Base-by-base conservation (phyloP, 2,797 vertebrate species). In the Aulostomus chinensis region DNA sequence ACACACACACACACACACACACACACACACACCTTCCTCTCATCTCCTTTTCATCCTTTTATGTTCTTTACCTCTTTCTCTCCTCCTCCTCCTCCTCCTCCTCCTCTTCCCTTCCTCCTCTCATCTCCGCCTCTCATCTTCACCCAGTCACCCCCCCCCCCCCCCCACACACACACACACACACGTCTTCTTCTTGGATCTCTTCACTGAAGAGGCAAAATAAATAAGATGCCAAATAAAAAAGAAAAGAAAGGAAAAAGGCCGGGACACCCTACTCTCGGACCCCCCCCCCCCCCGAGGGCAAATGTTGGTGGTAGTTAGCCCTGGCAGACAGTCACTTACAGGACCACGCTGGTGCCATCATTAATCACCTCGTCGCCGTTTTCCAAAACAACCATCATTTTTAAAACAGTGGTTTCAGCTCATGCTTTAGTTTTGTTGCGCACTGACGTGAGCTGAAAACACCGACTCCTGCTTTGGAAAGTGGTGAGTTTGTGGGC, bases 21-120 rank as follows among this genome's bases (percentile, higher is more conserved):
- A 1, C 39, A n/a, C 51, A 35, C 35, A 29, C 42, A 53, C 68
- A 53, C 68, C 63, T 64, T 72, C 75, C 68, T 66, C 51, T 70
- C 50, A 62, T 77, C 62, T 56, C 62, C 68, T 64, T 69, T 72
- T 76, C 59, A 72, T 69, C 68, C 68, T 68, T 76, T 78, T 60
- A 61, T 67, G 63, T 47, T 36, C 55, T 45, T 45, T 20, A 30
- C 30, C 56, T 50, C 49, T 43, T 49, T 40, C 45, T 59, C 55
- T 25, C 21, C 43, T 65, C 46, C 31, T 36, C 50, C 42, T 28
- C 56, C 61, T 40, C 16, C 26, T 51, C 45, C 28, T 20, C 32
- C 48, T 45, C 62, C 38, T 48, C 41, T 20, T 65, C 63, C 10
- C 16, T 18, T 22, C 21, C 38, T 61, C 60, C 35, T 73, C 50